These are phyloP conservation scores for Octopus bimaculoides DNA, from an alignment of 1,140 invertebrate species.

Conservation along the genomic window DNA sequence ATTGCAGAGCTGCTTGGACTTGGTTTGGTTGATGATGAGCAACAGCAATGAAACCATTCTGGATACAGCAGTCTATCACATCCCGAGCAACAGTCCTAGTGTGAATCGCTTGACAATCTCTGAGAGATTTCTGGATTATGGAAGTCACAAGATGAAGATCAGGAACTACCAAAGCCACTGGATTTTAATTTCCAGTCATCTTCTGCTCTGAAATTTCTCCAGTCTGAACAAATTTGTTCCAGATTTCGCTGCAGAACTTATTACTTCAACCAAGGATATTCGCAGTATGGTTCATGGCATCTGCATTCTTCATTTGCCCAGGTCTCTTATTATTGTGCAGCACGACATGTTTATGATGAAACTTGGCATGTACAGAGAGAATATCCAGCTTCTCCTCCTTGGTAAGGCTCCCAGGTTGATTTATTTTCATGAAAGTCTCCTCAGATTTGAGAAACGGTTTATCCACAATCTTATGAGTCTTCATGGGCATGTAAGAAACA, in stretches of 20 bases:
- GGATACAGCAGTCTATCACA: not conserved
- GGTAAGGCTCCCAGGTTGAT: not conserved
- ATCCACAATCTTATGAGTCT: not conserved
- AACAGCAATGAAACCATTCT: not conserved
- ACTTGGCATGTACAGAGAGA: not conserved
- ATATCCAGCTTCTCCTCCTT: not conserved
- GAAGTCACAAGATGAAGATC: constrained; percentile 2
- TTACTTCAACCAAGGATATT: not conserved
- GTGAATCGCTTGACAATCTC: not conserved
- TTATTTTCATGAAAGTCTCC: not conserved
- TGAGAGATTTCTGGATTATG: not conserved
- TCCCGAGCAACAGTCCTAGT: not conserved
- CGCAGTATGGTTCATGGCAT: not conserved
- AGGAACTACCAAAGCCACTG: not conserved
- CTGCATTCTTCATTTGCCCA: not conserved
- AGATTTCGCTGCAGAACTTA: not conserved
- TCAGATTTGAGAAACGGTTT: not conserved
- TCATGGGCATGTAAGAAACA: not conserved
- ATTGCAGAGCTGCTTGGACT: not conserved
- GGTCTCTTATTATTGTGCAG: not conserved
- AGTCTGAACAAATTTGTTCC: not conserved
- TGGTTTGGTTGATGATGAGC: not conserved
- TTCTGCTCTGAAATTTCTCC: not conserved
- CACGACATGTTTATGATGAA: not conserved
- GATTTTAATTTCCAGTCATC: not conserved